Evolutionary conservation across 2,113 vertebrate species (phyloP), one percentile per base, ranked within the genome.

Genomic region (Hiodon tergisus): DNA sequence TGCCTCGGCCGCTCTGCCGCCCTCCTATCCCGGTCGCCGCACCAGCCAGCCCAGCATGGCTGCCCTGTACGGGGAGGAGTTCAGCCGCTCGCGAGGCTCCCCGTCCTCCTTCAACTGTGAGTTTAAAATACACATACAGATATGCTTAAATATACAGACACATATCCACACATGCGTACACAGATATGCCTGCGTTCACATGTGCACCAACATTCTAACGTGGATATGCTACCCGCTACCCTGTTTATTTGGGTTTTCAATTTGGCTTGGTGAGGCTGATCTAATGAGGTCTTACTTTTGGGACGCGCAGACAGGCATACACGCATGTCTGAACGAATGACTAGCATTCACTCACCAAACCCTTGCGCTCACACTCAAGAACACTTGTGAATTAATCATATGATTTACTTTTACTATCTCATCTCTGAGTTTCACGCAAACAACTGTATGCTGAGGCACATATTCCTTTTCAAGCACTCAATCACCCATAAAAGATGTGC

Each of bases 61-160:
- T 1, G 89, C 86, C 2, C 87, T 91, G 47, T 92, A 93, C 0
- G 90, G 93, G 0, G 95, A 97, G 0, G 92, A 96, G 70, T 94
- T 93, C 0, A 84, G 88, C 79, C 90, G 90, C 79, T 85, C 93
- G 0, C 88, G 92, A 74, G 95, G 94, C 2, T 98, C 95, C 0
- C 96, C 95, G 0, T 94, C 94, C 67, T 97, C 95, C 57, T 96
- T 95, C 73, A 95, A 95, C 88, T 97, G 96, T 97, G 87, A 95
- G 96, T 92, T 0, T 4, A 6, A 17, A 3, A 48, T 11, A 54
- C 8, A 16, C 68, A 2, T 11, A 10, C 52, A 55, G n/a, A n/a
- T 2, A 67, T 14, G 46, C 46, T 8, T 13, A 31, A 4, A 14
- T 59, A 60, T 47, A 48, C 16, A 52, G 7, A 63, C 51, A 52